A percentile compares a stretch with the other conserved stretches of the same genome.
These are phyloP conservation scores for Caradrina kadenii DNA, from an alignment of 2,888 invertebrate genomes.

Conservation along the genomic window DNA sequence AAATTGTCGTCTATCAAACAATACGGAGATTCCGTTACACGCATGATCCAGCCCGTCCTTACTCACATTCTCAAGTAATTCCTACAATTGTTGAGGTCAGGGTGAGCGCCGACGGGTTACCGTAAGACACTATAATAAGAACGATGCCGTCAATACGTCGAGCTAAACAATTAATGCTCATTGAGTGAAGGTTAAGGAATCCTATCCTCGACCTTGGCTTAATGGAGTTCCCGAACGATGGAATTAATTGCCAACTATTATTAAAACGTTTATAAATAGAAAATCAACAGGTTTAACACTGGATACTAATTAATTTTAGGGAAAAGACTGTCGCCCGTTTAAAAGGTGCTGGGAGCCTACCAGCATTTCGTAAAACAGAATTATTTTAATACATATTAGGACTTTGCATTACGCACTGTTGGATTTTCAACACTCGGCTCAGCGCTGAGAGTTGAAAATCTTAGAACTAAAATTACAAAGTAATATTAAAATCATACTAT, in stretches of 20 bases:
- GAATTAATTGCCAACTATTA: slow-evolving; percentile 17
- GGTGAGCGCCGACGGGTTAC: slow-evolving; percentile 36
- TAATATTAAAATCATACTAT: too few species aligned
- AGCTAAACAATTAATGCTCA: slow-evolving; percentile 55
- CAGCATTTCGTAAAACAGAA: too few species aligned
- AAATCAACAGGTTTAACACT: background rate
- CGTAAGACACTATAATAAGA: slow-evolving; percentile 59
- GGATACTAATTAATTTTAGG: background rate
- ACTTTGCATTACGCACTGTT: too few species aligned
- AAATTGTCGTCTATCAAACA: slow-evolving; percentile 10
- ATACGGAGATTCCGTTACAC: slow-evolving; percentile 35
- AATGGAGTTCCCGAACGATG: slow-evolving; percentile 7
- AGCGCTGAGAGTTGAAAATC: too few species aligned
- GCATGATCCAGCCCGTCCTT: slow-evolving; percentile 14
- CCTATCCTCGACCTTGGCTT: slow-evolving; percentile 1
- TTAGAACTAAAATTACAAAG: too few species aligned
- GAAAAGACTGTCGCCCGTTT: too few species aligned
- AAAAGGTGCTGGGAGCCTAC: too few species aligned
- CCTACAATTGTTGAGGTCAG: slow-evolving; percentile 63
- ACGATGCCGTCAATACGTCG: slow-evolving; percentile 54
- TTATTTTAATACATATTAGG: too few species aligned
- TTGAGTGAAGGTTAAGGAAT: slow-evolving; percentile 49
- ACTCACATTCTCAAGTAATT: slow-evolving; percentile 54
- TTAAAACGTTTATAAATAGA: slow-evolving; percentile 5
- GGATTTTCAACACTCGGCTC: too few species aligned